A percentile compares a stretch with the other conserved stretches of the same genome.
Conservation (phyloP, 2,888 invertebrate species). For the Drosophila longiperda region DNA sequence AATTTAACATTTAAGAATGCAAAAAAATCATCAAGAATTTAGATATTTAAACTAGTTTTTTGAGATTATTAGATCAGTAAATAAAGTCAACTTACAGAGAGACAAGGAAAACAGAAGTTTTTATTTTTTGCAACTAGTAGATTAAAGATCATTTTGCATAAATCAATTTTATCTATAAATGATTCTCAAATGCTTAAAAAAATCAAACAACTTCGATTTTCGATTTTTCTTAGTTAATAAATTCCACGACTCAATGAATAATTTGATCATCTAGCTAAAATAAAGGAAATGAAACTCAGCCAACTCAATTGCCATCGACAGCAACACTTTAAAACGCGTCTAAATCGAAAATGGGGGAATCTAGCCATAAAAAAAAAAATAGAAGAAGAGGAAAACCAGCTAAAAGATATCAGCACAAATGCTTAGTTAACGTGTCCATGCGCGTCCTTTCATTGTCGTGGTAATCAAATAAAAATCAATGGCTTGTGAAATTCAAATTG, state of each 20-base stretch:
- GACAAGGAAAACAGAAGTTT: neutral
- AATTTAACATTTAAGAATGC: no score
- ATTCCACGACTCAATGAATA: neutral
- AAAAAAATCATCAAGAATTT: no score
- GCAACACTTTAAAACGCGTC: neutral
- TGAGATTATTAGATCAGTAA: neutral
- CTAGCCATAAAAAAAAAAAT: neutral
- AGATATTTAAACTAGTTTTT: no score
- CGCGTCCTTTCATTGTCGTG: constrained; percentile 70
- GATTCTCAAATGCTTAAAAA: neutral
- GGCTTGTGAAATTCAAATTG: constrained; percentile 80
- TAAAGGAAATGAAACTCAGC: neutral
- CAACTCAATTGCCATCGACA: neutral
- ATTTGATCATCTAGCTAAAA: neutral
- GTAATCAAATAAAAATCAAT: constrained; percentile 81
- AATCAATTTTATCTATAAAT: neutral
- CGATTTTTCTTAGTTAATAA: neutral
- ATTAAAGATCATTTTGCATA: neutral
- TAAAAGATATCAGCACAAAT: constrained; percentile 25
- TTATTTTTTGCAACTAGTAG: no score
- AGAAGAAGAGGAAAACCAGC: constrained; percentile 2
- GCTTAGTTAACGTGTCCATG: constrained; percentile 42
- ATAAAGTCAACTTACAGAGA: neutral
- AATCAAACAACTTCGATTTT: neutral
- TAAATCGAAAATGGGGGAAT: neutral